Evolutionary conservation across 2,113 vertebrate genomes (phyloP).

Genomic region (Procavia capensis): DNA sequence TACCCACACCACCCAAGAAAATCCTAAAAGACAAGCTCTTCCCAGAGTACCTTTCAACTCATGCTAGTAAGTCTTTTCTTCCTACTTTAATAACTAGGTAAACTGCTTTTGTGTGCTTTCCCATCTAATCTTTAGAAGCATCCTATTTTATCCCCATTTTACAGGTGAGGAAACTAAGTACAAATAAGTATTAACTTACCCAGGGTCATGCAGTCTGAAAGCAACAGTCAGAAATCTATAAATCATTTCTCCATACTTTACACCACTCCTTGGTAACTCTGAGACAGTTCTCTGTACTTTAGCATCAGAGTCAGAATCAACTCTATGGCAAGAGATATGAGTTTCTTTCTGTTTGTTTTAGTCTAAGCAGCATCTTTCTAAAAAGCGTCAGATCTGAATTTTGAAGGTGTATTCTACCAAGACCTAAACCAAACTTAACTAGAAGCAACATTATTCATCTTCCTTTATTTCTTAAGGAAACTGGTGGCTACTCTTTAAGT

Average conservation of each 20-base stretch:
- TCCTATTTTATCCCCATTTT: not conserved
- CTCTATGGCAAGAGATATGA: too few relatives aligned
- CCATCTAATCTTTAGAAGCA: not conserved
- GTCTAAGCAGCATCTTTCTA: not conserved
- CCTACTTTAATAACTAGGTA: not conserved
- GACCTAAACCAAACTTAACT: not conserved
- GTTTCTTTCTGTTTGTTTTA: too few relatives aligned
- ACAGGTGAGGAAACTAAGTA: not conserved
- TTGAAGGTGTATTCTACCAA: not conserved
- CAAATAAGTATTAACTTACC: not conserved
- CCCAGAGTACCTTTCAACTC: not conserved
- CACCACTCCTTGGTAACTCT: too few relatives aligned
- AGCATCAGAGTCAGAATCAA: too few relatives aligned
- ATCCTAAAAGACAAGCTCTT: not conserved
- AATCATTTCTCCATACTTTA: not conserved
- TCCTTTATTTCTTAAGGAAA: too few relatives aligned
- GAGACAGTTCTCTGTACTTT: too few relatives aligned
- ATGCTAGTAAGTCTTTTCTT: not conserved
- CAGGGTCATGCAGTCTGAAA: not conserved
- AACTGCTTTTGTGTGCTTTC: not conserved
- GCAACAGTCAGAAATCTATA: not conserved
- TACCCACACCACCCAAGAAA: not conserved
- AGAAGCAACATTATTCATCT: not conserved
- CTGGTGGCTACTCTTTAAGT: too few relatives aligned
- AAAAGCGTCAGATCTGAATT: slow-evolving; percentile 20